Evolutionary conservation across 2,113 vertebrate genomes (phyloP).

Genomic region (Piaya cayana): DNA sequence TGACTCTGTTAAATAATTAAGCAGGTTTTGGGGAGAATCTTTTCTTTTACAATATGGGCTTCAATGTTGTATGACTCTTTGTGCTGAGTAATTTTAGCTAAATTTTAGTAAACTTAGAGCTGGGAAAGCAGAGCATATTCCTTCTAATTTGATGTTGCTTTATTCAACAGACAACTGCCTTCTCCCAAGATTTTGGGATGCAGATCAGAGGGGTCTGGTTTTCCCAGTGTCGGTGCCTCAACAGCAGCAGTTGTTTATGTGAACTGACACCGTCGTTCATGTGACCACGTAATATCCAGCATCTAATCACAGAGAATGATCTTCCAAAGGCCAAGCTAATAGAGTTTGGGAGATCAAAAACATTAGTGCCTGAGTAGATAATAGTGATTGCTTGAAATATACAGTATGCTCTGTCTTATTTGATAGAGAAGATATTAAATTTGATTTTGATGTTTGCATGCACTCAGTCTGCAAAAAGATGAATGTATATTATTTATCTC

Average conservation of each 20-base stretch:
- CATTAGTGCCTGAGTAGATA: constrained; percentile 3
- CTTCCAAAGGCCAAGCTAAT: not conserved
- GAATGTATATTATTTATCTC: not conserved
- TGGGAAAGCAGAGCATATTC: not conserved
- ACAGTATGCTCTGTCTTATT: constrained; percentile 9
- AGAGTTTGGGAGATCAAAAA: not conserved
- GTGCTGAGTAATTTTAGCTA: not conserved
- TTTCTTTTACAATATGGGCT: not conserved
- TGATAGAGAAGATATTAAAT: constrained; percentile 28
- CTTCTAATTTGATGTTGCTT: not conserved
- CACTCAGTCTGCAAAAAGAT: fast-evolving
- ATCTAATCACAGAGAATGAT: not conserved
- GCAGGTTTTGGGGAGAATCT: not conserved
- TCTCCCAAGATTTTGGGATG: not conserved
- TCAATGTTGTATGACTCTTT: not conserved
- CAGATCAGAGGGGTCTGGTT: not conserved
- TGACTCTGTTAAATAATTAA: not conserved
- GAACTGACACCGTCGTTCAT: not conserved
- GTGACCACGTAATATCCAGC: not conserved
- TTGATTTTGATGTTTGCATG: constrained; percentile 30
- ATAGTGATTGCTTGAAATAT: not conserved
- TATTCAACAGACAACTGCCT: not conserved
- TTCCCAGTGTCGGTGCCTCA: not conserved
- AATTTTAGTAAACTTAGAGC: not conserved
- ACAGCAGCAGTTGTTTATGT: fast-evolving